Conservation (phyloP, 2,888 invertebrate species). For the Campoplex nolae region DNA sequence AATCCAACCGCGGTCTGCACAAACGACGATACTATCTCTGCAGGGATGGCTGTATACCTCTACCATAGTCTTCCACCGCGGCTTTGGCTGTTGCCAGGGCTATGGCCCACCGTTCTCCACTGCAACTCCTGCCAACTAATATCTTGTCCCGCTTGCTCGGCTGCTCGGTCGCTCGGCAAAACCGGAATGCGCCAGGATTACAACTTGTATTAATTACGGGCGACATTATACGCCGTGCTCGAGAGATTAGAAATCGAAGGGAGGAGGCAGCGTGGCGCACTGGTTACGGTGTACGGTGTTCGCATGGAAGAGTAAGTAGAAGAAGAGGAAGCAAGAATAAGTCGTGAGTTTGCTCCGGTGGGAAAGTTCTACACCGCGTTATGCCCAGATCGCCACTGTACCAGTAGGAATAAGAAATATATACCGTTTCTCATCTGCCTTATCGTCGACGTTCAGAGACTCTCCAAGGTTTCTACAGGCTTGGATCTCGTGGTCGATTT, state of each 20-base stretch:
- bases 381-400: slow-evolving; percentile 67
- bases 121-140: slow-evolving; percentile 78
- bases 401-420: slow-evolving; percentile 54
- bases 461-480: slow-evolving; percentile 26
- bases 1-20: slow-evolving; percentile 69
- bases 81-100: slow-evolving; percentile 60
- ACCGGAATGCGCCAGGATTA: slow-evolving; percentile 83
- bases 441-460: slow-evolving; percentile 30
- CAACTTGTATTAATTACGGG: slow-evolving; percentile 84
- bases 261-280: slow-evolving; percentile 69
- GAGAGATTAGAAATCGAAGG: slow-evolving; percentile 83
- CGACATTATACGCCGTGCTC: slow-evolving; percentile 81
- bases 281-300: slow-evolving; percentile 31
- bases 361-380: slow-evolving; percentile 61
- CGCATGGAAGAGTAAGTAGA: slow-evolving; percentile 50
- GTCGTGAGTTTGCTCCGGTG: slow-evolving; percentile 70
- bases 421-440: slow-evolving; percentile 53
- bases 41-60: slow-evolving; percentile 70
- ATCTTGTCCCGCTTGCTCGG: slow-evolving; percentile 79
- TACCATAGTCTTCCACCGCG: slow-evolving; percentile 42
- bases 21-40: slow-evolving; percentile 82
- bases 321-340: slow-evolving; percentile 63
- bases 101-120: slow-evolving; percentile 66
- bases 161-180: slow-evolving; percentile 74
- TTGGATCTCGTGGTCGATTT: slow-evolving; percentile 19